Evolutionary conservation across 2,113 vertebrate genomes (phyloP).

Genomic region (Diadophis punctatus): DNA sequence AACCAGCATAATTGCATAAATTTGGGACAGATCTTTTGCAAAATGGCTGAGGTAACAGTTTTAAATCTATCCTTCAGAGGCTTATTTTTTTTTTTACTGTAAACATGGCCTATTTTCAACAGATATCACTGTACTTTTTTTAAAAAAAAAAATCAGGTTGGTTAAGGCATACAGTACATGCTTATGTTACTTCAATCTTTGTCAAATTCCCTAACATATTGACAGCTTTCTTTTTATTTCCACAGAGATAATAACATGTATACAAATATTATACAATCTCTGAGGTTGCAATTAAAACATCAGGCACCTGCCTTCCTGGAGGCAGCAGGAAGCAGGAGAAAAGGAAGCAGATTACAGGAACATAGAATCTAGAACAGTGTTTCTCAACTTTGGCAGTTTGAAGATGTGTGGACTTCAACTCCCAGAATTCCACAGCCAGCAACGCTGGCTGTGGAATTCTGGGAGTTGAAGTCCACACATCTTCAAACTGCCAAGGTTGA

Average conservation of each 20-base stretch:
- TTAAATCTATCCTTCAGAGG: not conserved
- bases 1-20: not conserved
- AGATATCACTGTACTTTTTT: not conserved
- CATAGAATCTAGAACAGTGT: not conserved
- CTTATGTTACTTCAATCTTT: not conserved
- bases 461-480: no score
- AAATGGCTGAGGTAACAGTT: not conserved
- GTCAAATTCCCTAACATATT: not conserved
- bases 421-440: no score
- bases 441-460: no score
- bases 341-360: not conserved
- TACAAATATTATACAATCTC: not conserved
- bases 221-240: not conserved
- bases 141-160: not conserved
- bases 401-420: no score
- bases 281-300: not conserved
- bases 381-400: no score
- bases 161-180: not conserved
- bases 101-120: not conserved
- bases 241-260: not conserved
- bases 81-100: not conserved
- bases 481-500: no score
- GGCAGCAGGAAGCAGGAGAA: not conserved
- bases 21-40: not conserved
- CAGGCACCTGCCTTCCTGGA: not conserved